A percentile compares a stretch with the other conserved stretches of the same genome.
Evolutionary conservation across 2,113 vertebrate genomes (phyloP).

Genomic region (Arvicanthis niloticus): DNA sequence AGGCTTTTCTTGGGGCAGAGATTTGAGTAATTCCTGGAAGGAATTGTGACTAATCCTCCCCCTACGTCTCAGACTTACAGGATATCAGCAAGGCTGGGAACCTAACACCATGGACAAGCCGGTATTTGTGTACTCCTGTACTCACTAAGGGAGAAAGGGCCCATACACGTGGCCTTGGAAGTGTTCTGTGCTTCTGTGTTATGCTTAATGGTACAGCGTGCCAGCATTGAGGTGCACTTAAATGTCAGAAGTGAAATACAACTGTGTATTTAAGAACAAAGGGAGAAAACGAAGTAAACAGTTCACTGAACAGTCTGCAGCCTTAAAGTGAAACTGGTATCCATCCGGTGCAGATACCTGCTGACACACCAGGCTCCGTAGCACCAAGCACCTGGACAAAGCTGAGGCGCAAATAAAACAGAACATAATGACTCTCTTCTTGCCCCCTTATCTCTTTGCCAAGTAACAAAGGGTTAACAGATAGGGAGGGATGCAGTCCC

Average conservation of each 20-base stretch:
- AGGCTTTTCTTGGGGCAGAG: slow-evolving; percentile 1
- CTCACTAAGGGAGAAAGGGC: neutral
- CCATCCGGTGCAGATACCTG: slow-evolving; percentile 7
- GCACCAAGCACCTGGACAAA: slow-evolving; percentile 76
- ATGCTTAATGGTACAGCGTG: neutral
- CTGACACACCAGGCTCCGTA: slow-evolving; percentile 50
- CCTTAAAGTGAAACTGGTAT: slow-evolving; percentile 37
- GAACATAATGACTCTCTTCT: slow-evolving; percentile 60
- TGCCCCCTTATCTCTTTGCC: slow-evolving; percentile 70
- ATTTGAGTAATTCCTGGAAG: slow-evolving; percentile 1
- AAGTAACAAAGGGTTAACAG: slow-evolving; percentile 54
- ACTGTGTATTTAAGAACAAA: slow-evolving; percentile 30
- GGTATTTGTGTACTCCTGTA: fast-evolving
- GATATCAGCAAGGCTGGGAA: neutral
- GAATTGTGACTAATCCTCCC: slow-evolving; percentile 4
- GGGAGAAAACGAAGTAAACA: slow-evolving; percentile 76
- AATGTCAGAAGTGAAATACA: slow-evolving; percentile 35
- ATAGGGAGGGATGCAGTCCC: neutral
- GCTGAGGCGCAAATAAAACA: slow-evolving; percentile 73
- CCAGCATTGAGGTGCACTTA: neutral
- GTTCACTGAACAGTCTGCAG: slow-evolving; percentile 75
- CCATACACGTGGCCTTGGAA: fast-evolving
- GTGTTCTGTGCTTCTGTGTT: slow-evolving; percentile 23
- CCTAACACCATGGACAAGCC: neutral
- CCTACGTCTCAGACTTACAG: slow-evolving; percentile 8